Evolutionary conservation across 2,113 vertebrate genomes (phyloP), one percentile per base, ranked within the genome.

Genomic region (Thermophis baileyi): DNA sequence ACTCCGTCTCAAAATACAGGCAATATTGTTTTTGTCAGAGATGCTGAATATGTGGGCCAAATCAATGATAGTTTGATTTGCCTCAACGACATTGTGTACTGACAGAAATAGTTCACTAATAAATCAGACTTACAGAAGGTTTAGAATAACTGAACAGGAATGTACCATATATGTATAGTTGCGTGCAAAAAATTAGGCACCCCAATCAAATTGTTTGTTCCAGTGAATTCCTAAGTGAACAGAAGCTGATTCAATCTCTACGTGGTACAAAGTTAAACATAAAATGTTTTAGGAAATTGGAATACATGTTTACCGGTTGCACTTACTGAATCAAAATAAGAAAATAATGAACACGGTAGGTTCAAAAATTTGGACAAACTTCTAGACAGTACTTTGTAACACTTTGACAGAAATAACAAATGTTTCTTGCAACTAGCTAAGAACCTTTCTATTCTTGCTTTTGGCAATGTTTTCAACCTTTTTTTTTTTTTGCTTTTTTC

Each of bases 101-200:
- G 89, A 54, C 94, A 85, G 11, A 88, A 93, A 94, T 74, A 94
- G 81, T 47, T 91, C 49, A 60, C 89, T 95, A 95, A 94, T 87
- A 96, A 93, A 91, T 53, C 95, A 95, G 81, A 85, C n/a, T 40
- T 22, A 91, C 87, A 44, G 86, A 55, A 95, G 91, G 87, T 81
- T 94, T 89, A 92, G 95, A 90, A 94, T 89, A 95, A 93, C 81
- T 91, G 69, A 94, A 95, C 91, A 94, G 87, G 54, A 40, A 91
- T 6, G 87, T 44, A 94, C 95, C 95, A 63, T 47, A 63, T 47
- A 40, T 40, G 35, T 53, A 87, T 3, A 51, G 14, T n/a, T 18
- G 16, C 27, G 20, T 18, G 16, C 6, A 81, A 81, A 81, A 81
- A 81, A 40, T 81, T 81, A 40, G 69, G 69, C 35, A 40, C 16